These are phyloP conservation scores for Dysmachus trigonus DNA, from an alignment of 2,888 invertebrate genomes.

Conservation along the genomic window DNA sequence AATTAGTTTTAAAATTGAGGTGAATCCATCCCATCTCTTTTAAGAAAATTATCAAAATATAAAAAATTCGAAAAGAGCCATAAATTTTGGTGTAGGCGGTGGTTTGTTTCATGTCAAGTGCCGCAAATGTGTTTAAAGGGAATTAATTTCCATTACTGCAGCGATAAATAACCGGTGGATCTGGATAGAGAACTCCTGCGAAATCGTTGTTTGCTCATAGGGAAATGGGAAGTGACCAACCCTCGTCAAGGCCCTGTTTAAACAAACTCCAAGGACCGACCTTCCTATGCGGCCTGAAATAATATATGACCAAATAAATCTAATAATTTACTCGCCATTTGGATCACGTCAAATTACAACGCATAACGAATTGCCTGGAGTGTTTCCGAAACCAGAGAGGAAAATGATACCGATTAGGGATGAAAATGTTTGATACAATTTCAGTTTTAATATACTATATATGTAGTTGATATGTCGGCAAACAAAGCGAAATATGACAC, in stretches of 20 bases:
- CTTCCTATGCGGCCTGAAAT: not conserved
- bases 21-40: not conserved
- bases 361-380: not conserved
- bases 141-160: not conserved
- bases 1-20: not conserved
- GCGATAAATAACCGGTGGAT: not conserved
- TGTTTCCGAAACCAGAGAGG: not conserved
- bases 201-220: not conserved
- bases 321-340: not conserved
- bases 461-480: not conserved
- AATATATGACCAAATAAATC: not conserved
- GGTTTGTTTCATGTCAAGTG: not conserved
- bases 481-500: not conserved
- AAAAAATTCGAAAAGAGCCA: not conserved
- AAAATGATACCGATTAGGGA: not conserved
- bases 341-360: not conserved
- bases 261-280: not conserved
- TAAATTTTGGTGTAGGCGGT: not conserved
- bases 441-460: no score
- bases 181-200: not conserved
- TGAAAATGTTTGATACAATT: not conserved
- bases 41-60: not conserved
- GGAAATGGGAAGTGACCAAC: not conserved
- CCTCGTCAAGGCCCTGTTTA: not conserved
- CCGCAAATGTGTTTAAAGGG: not conserved